Percentiles rank a stretch among this genome's conserved stretches.
Conservation (phyloP, 23 tunicate species). For the Botrylloides violaceus region DNA sequence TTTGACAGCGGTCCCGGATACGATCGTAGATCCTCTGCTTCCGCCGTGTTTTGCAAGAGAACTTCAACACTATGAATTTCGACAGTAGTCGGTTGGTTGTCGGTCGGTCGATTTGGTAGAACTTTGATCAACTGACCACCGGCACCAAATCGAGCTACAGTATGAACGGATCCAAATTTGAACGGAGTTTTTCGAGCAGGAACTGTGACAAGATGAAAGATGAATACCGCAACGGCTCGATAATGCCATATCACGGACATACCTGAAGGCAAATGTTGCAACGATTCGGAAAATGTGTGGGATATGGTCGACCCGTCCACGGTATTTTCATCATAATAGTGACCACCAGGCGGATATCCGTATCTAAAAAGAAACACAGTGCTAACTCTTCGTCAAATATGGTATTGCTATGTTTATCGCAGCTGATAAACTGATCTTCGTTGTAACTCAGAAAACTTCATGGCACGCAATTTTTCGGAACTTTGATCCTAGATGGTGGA, state of each 20-base stretch:
- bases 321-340: constrained; percentile 7
- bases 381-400: too few species aligned
- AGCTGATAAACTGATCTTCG: too few species aligned
- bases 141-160: constrained; percentile 62
- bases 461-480: too few species aligned
- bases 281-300: constrained; percentile 9
- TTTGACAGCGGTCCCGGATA: constrained; percentile 85
- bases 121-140: constrained; percentile 66
- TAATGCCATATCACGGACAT: not conserved
- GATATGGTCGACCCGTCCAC: constrained; percentile 23
- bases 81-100: constrained; percentile 47
- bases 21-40: constrained; percentile 53
- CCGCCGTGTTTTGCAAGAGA: constrained; percentile 41
- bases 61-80: constrained; percentile 82
- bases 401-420: too few species aligned
- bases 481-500: too few species aligned
- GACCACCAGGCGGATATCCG: not conserved
- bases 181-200: constrained; percentile 63
- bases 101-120: constrained; percentile 40
- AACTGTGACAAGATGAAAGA: not conserved
- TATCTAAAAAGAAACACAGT: not conserved
- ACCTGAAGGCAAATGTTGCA: constrained; percentile 14
- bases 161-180: constrained; percentile 49
- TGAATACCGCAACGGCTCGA: not conserved
- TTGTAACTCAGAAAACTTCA: too few species aligned